A percentile compares a stretch with the other conserved stretches of the same genome.
phyloP scores from a whole-genome alignment of 2,113 vertebrate species.

The Lepisosteus osseus region DNA sequence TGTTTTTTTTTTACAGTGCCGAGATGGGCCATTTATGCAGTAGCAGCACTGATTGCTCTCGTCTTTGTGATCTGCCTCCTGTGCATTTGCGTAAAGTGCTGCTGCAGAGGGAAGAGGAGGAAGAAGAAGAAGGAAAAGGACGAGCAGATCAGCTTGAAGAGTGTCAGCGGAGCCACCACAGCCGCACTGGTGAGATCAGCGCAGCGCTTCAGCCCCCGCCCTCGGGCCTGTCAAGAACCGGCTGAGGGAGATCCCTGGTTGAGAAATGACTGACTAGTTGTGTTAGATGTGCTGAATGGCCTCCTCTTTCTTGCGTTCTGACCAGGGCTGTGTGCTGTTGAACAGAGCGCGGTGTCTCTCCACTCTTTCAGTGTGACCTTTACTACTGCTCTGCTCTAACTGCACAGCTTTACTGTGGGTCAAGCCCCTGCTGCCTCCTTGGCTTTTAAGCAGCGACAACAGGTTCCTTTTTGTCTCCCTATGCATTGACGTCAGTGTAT shows the following conservation, averaged over 20 bases:
- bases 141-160: slow-evolving; percentile 53
- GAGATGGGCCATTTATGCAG: slow-evolving; percentile 62
- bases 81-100: slow-evolving; percentile 69
- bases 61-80: slow-evolving; percentile 66
- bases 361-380: no score
- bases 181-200: slow-evolving; percentile 59
- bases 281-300: not conserved
- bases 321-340: no score
- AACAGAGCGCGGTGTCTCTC: no score
- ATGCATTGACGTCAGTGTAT: no score
- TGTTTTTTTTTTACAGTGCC: slow-evolving; percentile 62
- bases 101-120: slow-evolving; percentile 60
- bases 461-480: no score
- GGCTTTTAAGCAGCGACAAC: no score
- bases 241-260: no score
- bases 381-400: no score
- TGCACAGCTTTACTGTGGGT: no score
- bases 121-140: slow-evolving; percentile 53
- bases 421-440: no score
- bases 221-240: no score
- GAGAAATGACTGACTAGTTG: not conserved
- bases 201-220: not conserved
- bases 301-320: no score
- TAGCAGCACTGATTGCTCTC: slow-evolving; percentile 43
- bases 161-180: slow-evolving; percentile 39